Percentiles rank a stretch among this genome's conserved stretches.
These are phyloP conservation scores for Volucella inanis DNA, from an alignment of 2,888 invertebrate genomes.

Conservation along the genomic window DNA sequence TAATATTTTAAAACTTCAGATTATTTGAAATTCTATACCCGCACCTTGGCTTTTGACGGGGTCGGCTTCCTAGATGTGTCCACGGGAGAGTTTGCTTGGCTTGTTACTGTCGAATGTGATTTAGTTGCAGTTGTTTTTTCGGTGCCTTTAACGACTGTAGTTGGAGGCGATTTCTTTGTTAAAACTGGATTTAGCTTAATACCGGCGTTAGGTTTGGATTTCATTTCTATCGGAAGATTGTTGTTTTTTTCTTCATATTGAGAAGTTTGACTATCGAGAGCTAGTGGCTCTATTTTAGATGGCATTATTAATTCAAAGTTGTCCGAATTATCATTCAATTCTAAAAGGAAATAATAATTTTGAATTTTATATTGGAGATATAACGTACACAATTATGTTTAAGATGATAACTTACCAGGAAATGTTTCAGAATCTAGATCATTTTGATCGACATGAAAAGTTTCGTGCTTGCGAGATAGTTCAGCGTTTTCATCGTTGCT, in stretches of 20 bases:
- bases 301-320: constrained; percentile 45
- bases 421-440: constrained; percentile 77
- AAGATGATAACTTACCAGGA: constrained; percentile 66
- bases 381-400: too few relatives aligned
- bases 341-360: too few relatives aligned
- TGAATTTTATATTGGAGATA: too few relatives aligned
- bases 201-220: constrained; percentile 70
- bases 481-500: constrained; percentile 12
- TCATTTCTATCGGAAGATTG: constrained; percentile 46
- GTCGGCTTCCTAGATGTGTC: constrained; percentile 34
- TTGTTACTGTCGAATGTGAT: constrained; percentile 65
- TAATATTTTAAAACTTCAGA: background rate
- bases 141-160: constrained; percentile 26
- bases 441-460: constrained; percentile 63
- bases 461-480: constrained; percentile 18
- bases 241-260: constrained; percentile 77
- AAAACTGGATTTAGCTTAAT: constrained; percentile 81
- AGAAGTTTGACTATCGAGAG: constrained; percentile 16
- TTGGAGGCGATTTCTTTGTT: constrained; percentile 80
- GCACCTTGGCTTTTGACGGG: constrained; percentile 60
- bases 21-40: constrained; percentile 17
- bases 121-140: constrained; percentile 34
- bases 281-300: constrained; percentile 26
- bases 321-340: constrained; percentile 5
- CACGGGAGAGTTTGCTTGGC: constrained; percentile 75